These are phyloP conservation scores for Halcyon malimbica DNA, from an alignment of 2,113 vertebrate genomes.

Conservation along the genomic window DNA sequence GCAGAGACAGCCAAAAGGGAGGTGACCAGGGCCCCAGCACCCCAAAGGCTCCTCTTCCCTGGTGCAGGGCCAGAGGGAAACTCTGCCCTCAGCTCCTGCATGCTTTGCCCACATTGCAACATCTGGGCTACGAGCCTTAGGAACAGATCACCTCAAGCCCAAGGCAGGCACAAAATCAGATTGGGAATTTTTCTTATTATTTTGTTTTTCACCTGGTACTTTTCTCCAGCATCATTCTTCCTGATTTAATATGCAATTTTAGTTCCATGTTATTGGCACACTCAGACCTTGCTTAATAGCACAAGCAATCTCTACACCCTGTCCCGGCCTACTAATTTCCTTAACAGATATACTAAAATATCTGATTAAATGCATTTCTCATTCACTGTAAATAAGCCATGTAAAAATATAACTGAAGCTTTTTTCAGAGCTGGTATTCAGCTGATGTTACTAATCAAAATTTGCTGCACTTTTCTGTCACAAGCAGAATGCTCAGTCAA, in stretches of 20 bases:
- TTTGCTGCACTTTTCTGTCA: conserved; percentile 7
- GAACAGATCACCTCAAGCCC: not conserved
- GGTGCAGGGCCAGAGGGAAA: not conserved
- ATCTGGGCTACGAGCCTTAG: not conserved
- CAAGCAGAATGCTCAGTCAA: not conserved
- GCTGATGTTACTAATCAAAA: not conserved
- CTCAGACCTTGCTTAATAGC: not conserved
- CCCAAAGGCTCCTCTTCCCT: not conserved
- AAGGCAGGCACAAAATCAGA: not conserved
- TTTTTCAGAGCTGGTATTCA: not conserved
- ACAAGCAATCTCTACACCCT: not conserved
- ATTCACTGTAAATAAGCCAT: not conserved
- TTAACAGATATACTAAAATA: not conserved
- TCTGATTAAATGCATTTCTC: not conserved
- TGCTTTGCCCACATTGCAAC: accelerated
- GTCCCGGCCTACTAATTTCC: not conserved
- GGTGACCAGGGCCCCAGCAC: not conserved
- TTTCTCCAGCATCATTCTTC: not conserved
- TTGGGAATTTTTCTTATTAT: not conserved
- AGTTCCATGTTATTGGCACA: not conserved
- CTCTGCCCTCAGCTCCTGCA: not conserved
- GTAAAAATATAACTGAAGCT: not conserved
- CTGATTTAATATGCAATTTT: not conserved
- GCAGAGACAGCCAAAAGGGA: not conserved
- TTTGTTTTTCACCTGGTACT: not conserved